A percentile compares a stretch with the other conserved stretches of the same genome.
These are phyloP conservation scores for Hypena proboscidalis DNA, from an alignment of 2,888 invertebrate genomes.

Conservation along the genomic window DNA sequence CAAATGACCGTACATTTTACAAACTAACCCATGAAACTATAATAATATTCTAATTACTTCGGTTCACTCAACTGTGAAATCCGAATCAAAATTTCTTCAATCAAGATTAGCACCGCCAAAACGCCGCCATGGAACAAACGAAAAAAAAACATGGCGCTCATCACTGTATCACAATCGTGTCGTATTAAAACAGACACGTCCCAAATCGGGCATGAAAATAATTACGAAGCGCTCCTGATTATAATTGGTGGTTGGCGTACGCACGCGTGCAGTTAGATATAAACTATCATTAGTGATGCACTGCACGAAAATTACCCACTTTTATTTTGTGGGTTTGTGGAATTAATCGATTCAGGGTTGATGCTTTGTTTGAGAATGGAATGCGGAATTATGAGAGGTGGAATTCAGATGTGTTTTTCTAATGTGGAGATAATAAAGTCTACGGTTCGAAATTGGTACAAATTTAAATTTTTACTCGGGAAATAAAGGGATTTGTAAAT, in stretches of 20 bases:
- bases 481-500: too few relatives aligned
- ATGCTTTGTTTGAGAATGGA: conserved; percentile 1
- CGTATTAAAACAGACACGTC: conserved; percentile 46
- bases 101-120: conserved; percentile 14
- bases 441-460: neutral
- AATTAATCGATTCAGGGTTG: conserved; percentile 45
- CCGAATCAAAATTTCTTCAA: conserved; percentile 18
- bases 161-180: conserved; percentile 35
- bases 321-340: conserved; percentile 59
- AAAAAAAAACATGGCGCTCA: conserved; percentile 2
- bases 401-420: neutral
- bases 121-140: conserved; percentile 6
- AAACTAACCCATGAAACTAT: conserved; percentile 3
- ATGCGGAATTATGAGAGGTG: neutral
- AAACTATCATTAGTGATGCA: conserved; percentile 59
- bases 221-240: conserved; percentile 62
- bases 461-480: too few relatives aligned
- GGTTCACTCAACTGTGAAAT: conserved; percentile 8
- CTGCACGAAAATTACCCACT: conserved; percentile 52
- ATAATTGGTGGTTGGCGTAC: conserved; percentile 62
- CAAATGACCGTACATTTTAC: neutral
- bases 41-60: conserved; percentile 3
- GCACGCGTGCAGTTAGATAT: conserved; percentile 54
- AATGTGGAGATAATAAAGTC: neutral
- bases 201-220: conserved; percentile 61